Conservation (phyloP, 2,797 vertebrate genomes). For the Brotula barbata region DNA sequence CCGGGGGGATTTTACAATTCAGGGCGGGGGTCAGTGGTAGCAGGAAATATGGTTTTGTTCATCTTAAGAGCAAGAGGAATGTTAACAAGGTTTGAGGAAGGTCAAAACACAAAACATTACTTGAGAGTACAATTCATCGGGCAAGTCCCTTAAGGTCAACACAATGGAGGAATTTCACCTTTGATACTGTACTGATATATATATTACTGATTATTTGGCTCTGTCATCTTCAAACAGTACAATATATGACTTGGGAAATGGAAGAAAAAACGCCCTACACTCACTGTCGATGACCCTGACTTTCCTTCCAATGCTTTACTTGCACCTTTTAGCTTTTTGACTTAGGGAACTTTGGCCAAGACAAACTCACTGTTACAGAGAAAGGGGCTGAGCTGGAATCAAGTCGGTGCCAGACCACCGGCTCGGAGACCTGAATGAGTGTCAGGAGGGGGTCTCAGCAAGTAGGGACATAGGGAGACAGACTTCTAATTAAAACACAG, state of each 20-base stretch:
- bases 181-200: slow-evolving; percentile 6
- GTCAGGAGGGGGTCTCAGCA: slow-evolving; percentile 58
- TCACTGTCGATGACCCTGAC: background rate
- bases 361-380: slow-evolving; percentile 11
- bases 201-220: background rate
- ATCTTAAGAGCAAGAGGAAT: slow-evolving; percentile 59
- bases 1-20: slow-evolving; percentile 36
- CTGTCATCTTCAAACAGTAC: background rate
- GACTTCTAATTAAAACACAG: slow-evolving; percentile 50
- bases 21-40: slow-evolving; percentile 29
- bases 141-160: slow-evolving; percentile 39
- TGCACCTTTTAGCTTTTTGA: slow-evolving; percentile 23
- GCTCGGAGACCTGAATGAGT: slow-evolving; percentile 60
- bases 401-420: slow-evolving; percentile 53
- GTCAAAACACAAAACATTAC: slow-evolving; percentile 55
- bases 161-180: slow-evolving; percentile 24
- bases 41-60: slow-evolving; percentile 67
- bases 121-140: slow-evolving; percentile 19
- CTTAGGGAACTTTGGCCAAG: slow-evolving; percentile 30
- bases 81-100: slow-evolving; percentile 47
- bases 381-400: slow-evolving; percentile 30
- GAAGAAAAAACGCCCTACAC: background rate
- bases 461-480: slow-evolving; percentile 30
- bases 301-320: slow-evolving; percentile 29
- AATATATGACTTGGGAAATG: slow-evolving; percentile 7